phyloP scores from a whole-genome alignment of 2,113 vertebrate species.

The Ctenomys sociabilis region DNA sequence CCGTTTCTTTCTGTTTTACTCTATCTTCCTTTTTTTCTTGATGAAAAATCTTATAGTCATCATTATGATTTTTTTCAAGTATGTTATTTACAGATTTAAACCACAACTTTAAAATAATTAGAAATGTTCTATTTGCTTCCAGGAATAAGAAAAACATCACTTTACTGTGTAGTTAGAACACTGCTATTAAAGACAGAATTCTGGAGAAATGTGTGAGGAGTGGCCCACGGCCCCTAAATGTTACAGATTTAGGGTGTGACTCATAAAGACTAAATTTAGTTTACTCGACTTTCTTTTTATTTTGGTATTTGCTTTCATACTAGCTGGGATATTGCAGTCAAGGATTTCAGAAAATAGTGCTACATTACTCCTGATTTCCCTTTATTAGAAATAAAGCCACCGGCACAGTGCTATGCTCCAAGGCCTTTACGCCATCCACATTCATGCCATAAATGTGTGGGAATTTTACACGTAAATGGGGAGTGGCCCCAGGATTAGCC shows the following conservation, averaged over 20 bases:
- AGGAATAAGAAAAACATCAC: background rate
- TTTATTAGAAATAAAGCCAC: background rate
- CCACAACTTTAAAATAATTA: background rate
- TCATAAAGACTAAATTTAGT: conserved; percentile 35
- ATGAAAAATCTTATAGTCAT: background rate
- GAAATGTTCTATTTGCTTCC: conserved; percentile 35
- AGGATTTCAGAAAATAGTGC: background rate
- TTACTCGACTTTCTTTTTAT: background rate
- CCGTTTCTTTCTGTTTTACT: too few relatives aligned
- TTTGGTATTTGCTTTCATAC: background rate
- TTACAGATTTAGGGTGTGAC: background rate
- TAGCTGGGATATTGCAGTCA: background rate
- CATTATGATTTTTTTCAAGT: background rate
- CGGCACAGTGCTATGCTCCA: background rate
- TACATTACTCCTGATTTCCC: background rate
- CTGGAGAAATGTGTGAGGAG: background rate
- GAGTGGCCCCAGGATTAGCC: background rate
- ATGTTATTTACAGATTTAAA: background rate
- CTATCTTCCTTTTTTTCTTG: background rate
- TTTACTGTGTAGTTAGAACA: background rate
- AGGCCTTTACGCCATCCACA: background rate
- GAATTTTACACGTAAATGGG: background rate
- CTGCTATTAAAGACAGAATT: background rate
- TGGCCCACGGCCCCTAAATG: background rate
- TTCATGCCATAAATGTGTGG: background rate